A percentile compares a stretch with the other conserved stretches of the same genome.
phyloP scores from a whole-genome alignment of 2,797 vertebrate species.

The Astyanax mexicanus region DNA sequence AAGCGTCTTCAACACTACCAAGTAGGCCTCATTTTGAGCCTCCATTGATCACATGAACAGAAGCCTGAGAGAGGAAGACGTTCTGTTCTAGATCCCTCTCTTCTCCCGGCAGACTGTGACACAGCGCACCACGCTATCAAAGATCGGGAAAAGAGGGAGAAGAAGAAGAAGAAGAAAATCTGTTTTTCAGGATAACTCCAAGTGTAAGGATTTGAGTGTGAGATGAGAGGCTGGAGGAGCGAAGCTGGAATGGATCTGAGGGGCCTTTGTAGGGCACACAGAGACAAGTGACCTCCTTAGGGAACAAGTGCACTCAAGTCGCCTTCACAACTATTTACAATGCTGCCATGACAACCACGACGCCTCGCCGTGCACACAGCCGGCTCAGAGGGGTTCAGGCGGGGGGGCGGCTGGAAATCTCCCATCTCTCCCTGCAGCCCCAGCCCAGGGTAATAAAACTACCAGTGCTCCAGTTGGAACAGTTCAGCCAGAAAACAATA shows the following conservation, averaged over 20 bases:
- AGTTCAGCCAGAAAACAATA: not conserved
- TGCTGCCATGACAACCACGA: conserved; percentile 54
- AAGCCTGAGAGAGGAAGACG: conserved; percentile 22
- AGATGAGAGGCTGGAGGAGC: conserved; percentile 25
- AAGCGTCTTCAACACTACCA: not conserved
- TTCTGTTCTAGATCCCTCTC: conserved; percentile 26
- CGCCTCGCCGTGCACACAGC: conserved; percentile 20
- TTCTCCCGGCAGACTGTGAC: not conserved
- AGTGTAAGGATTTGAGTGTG: conserved; percentile 26
- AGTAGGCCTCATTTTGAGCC: conserved; percentile 5
- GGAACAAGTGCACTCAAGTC: conserved; percentile 43
- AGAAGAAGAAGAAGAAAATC: conserved; percentile 3
- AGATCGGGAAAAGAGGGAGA: not conserved
- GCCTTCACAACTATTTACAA: conserved; percentile 54
- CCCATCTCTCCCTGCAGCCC: not conserved
- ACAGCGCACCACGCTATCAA: conserved; percentile 23
- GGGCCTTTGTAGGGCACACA: conserved; percentile 37
- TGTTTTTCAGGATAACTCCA: conserved; percentile 18
- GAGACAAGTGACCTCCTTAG: conserved; percentile 57
- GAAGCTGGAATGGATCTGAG: conserved; percentile 24
- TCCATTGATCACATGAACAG: conserved; percentile 5
- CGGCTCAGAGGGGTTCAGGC: not conserved
- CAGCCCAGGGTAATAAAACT: not conserved
- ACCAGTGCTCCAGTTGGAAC: not conserved
- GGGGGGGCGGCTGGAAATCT: not conserved